These are phyloP conservation scores for Tangara arthus DNA, from an alignment of 2,797 vertebrate genomes.

Conservation along the genomic window DNA sequence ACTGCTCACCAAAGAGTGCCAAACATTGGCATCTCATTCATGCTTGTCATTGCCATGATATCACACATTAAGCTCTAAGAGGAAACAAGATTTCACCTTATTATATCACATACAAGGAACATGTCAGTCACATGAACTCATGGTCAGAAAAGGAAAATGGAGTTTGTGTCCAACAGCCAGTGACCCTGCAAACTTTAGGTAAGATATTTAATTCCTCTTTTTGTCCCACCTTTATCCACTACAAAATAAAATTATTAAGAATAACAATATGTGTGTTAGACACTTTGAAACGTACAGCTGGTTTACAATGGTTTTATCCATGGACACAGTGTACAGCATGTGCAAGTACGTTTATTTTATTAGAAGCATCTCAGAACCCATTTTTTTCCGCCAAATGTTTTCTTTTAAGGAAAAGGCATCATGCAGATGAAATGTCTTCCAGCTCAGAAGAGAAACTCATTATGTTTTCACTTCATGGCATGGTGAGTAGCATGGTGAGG, in stretches of 20 bases:
- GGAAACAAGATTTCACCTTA: conserved; percentile 7
- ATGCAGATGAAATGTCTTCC: neutral
- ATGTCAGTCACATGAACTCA: neutral
- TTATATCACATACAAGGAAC: neutral
- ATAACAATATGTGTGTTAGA: neutral
- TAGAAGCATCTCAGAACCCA: neutral
- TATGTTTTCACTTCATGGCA: neutral
- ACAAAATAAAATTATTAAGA: neutral
- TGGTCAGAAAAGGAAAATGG: neutral
- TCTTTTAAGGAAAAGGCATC: neutral
- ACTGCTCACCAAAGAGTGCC: conserved; percentile 37
- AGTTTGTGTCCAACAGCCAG: neutral
- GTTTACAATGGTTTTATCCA: neutral
- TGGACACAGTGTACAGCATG: neutral
- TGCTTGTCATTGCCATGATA: conserved; percentile 67
- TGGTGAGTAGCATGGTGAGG: neutral
- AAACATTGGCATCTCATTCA: conserved; percentile 62
- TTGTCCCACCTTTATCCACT: neutral
- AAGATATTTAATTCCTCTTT: neutral
- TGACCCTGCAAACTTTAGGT: neutral
- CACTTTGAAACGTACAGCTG: neutral
- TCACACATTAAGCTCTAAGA: conserved; percentile 2
- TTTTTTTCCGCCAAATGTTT: neutral
- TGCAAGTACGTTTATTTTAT: neutral
- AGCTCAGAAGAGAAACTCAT: neutral